Percentiles rank a stretch among this genome's conserved stretches.
These are phyloP conservation scores for Aulostomus chinensis DNA, from an alignment of 2,797 vertebrate species.

Conservation along the genomic window DNA sequence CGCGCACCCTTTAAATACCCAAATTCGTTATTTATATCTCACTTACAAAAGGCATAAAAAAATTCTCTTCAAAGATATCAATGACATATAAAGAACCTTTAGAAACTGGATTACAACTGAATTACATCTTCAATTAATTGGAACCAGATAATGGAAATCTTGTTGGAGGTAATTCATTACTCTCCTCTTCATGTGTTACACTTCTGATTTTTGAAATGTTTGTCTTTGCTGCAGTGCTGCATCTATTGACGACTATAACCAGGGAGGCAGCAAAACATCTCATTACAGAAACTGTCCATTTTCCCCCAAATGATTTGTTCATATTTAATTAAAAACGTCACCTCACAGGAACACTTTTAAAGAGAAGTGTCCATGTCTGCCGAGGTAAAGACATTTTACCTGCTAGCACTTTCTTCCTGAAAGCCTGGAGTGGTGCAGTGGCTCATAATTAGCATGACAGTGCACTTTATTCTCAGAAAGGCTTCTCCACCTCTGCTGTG, in stretches of 20 bases:
- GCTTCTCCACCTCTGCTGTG: conserved; percentile 29
- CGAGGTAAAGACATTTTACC: conserved; percentile 46
- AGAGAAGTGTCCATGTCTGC: conserved; percentile 7
- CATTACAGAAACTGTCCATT: conserved; percentile 54
- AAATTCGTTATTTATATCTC: too few relatives aligned
- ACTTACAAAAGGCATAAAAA: neutral
- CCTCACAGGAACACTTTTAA: conserved; percentile 10
- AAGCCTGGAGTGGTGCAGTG: conserved; percentile 40
- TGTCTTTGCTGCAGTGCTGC: conserved; percentile 33
- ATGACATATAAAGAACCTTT: conserved; percentile 27
- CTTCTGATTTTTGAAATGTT: conserved; percentile 18
- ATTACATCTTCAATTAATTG: conserved; percentile 54
- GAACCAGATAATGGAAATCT: conserved; percentile 70
- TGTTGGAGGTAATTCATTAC: conserved; percentile 69
- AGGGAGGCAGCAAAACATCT: conserved; percentile 39
- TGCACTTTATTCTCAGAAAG: conserved; percentile 55
- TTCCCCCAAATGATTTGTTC: conserved; percentile 60
- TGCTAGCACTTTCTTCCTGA: conserved; percentile 31
- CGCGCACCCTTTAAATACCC: too few relatives aligned
- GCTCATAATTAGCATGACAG: conserved; percentile 67
- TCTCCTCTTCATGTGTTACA: conserved; percentile 42
- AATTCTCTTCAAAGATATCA: conserved; percentile 3
- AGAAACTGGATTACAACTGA: conserved; percentile 46
- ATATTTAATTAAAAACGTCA: conserved; percentile 62
- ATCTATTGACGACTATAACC: conserved; percentile 50